Conservation (phyloP, 1,140 invertebrate genomes). For the Maconellicoccus hirsutus region DNA sequence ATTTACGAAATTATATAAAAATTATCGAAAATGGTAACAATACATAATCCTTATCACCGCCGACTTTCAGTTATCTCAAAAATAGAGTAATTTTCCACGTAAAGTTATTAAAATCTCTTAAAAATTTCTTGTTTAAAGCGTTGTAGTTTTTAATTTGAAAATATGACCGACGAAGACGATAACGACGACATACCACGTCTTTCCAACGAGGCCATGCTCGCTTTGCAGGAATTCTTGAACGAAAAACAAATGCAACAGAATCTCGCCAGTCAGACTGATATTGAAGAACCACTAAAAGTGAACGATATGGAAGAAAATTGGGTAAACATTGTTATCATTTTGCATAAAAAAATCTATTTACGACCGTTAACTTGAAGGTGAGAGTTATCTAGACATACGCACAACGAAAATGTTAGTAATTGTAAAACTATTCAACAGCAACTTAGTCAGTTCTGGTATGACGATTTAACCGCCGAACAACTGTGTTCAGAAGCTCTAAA, state of each 20-base stretch:
- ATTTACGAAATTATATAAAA: too few species aligned
- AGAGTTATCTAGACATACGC: too few species aligned
- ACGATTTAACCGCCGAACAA: constrained; percentile 55
- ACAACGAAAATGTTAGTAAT: too few species aligned
- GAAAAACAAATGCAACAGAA: neutral
- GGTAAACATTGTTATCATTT: neutral
- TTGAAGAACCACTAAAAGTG: neutral
- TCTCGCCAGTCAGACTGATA: neutral
- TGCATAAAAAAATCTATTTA: neutral
- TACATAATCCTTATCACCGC: too few species aligned
- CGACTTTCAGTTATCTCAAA: too few species aligned
- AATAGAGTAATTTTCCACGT: too few species aligned
- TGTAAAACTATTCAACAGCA: constrained; percentile 46
- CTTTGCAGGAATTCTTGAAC: neutral
- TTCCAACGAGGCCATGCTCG: neutral
- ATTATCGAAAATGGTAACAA: too few species aligned
- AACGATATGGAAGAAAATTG: neutral
- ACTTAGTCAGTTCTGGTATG: constrained; percentile 95
- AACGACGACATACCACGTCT: neutral
- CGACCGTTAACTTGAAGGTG: too few species aligned
- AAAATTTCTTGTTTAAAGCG: too few species aligned
- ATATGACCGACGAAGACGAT: neutral
- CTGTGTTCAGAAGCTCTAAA: constrained; percentile 53
- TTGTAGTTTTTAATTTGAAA: too few species aligned
- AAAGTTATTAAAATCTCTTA: too few species aligned